Percentiles rank a stretch among this genome's conserved stretches.
phyloP scores from a whole-genome alignment of 2,797 vertebrate genomes.

The Falco rusticolus region DNA sequence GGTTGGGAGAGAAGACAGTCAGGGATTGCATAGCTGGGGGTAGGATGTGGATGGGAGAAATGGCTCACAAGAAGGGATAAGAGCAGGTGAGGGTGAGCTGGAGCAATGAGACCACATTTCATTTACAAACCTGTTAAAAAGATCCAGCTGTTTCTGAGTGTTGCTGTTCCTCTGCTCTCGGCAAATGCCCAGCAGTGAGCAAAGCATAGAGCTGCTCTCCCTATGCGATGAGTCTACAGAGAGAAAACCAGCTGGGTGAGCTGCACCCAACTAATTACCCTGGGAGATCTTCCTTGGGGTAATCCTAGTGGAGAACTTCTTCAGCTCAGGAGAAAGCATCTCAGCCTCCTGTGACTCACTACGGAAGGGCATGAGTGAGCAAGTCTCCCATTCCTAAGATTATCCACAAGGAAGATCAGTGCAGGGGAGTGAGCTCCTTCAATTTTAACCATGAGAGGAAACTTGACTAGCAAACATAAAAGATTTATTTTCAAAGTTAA shows the following conservation, averaged over 20 bases:
- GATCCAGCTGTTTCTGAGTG: fast-evolving
- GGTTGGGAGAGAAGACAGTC: not conserved
- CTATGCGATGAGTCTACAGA: not conserved
- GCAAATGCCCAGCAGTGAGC: not conserved
- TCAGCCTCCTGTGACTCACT: not conserved
- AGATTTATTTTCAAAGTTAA: not conserved
- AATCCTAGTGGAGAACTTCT: not conserved
- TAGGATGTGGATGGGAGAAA: not conserved
- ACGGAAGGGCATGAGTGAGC: not conserved
- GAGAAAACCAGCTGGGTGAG: not conserved
- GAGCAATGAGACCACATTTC: not conserved
- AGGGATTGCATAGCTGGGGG: not conserved
- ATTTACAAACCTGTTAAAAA: not conserved
- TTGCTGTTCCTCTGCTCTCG: not conserved
- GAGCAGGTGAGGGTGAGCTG: not conserved
- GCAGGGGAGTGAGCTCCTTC: not conserved
- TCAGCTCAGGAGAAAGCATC: not conserved
- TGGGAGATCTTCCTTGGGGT: not conserved
- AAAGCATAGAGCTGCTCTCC: not conserved
- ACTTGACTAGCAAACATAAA: not conserved
- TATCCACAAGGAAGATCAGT: not conserved
- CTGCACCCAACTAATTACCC: not conserved
- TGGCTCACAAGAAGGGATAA: not conserved
- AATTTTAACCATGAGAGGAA: not conserved
- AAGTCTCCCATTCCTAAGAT: not conserved